Evolutionary conservation across 92 coral and sea anemone species (phyloP), one percentile per base, ranked within the genome.

Genomic region (Heliopora coerulea): DNA sequence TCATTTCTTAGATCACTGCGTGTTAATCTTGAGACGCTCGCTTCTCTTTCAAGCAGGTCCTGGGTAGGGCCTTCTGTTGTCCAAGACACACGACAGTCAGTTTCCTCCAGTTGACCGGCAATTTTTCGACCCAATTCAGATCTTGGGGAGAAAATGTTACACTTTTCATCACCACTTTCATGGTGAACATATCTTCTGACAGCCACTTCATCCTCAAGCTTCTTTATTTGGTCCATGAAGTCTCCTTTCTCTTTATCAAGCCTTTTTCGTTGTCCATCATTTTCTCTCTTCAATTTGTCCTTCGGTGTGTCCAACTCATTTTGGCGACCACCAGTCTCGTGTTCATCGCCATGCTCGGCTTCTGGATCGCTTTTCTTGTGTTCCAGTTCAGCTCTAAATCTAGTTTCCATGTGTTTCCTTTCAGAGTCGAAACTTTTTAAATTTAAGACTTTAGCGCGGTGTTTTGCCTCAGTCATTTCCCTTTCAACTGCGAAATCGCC

Each of bases 381-480:
- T 27, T 86, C 85, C 33, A 85, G 54, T n/a, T 75, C 50, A 2
- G 74, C 85, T 63, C 82, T 75, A 57, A 77, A 83, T 48, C 78
- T 72, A 19, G 81, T 82, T 72, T 93, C 96, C 19, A 83, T 62
- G 82, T 90, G 95, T 54, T 82, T 82, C 41, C 82, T 85, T 62
- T 93, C 98, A 77, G 90, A 88, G 70, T 88, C 92, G 40, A 93
- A 90, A 62, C 95, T 85, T 65, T 86, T 85, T 6, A 93, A 68
- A 48, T 83, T 83, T 3, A 93, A 73, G 34, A 90, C 92, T 69
- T 93, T 95, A 30, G 68, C 74, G 35, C 98, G 80, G 30, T 88
- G 88, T 79, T 79, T 61, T 11, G 83, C 89, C 57, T 93, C 98
- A 54, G 90, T 35, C 28, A 76, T 59, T 73, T 86, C 98, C 29